A percentile compares a stretch with the other conserved stretches of the same genome.
Conservation (phyloP, 2,113 vertebrate species). For the Machaerirhynchus nigripectus region DNA sequence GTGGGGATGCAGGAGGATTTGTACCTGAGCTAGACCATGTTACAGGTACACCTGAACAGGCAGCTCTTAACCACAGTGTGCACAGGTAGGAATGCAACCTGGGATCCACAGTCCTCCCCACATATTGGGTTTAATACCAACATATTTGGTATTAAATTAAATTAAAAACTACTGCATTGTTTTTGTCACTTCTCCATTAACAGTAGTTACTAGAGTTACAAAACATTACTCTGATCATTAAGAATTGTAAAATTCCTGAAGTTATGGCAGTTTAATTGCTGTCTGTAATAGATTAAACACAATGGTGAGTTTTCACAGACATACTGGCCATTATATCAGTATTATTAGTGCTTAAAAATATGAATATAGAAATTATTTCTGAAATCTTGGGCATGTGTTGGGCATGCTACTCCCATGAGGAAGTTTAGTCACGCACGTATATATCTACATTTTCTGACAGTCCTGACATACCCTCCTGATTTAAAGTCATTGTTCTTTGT, state of each 20-base stretch:
- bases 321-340: neutral
- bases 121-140: neutral
- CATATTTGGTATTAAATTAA: neutral
- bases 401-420: neutral
- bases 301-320: neutral
- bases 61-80: neutral
- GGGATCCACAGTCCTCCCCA: neutral
- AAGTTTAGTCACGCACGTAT: neutral
- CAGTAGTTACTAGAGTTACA: neutral
- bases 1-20: neutral
- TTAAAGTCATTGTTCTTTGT: neutral
- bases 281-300: neutral
- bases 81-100: neutral
- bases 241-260: neutral
- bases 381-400: neutral
- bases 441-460: neutral
- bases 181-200: neutral
- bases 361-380: neutral
- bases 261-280: neutral
- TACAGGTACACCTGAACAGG: neutral
- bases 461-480: neutral
- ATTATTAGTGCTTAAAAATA: neutral
- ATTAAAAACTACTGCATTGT: neutral
- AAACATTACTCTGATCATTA: neutral
- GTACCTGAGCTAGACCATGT: neutral